These are phyloP conservation scores for Ophiothrix spiculata DNA, from an alignment of 35 echinoderm and acorn worm genomes.

Conservation along the genomic window DNA sequence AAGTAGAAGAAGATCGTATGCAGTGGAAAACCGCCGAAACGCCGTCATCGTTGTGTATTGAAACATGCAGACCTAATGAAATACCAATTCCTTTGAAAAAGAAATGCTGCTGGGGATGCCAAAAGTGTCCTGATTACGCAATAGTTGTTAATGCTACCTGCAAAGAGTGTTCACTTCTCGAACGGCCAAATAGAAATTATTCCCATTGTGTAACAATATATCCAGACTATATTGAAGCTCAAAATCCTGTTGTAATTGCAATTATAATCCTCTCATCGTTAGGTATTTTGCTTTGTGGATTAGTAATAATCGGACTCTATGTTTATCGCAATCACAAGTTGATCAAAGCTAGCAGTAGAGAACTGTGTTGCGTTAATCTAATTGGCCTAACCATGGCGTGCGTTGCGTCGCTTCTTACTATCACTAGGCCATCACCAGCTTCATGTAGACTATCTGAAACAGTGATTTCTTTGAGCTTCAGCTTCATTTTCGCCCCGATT, in stretches of 20 bases:
- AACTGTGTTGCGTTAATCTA: conserved; percentile 42
- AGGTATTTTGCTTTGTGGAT: not conserved
- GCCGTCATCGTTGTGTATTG: conserved; percentile 26
- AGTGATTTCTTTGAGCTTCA: not conserved
- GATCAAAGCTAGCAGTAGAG: conserved; percentile 49
- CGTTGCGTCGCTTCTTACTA: not conserved
- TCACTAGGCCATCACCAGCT: not conserved
- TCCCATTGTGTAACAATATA: not conserved
- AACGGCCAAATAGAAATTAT: conserved; percentile 11
- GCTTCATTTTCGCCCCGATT: not conserved
- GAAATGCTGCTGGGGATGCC: conserved; percentile 40
- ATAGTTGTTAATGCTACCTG: conserved; percentile 16
- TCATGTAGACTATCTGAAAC: not conserved
- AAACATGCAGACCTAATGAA: conserved; percentile 14
- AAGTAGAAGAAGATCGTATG: not conserved
- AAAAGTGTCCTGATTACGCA: not conserved
- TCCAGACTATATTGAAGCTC: not conserved
- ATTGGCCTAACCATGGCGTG: conserved; percentile 16
- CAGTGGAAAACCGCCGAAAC: not conserved
- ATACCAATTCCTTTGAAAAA: not conserved
- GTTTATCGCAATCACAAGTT: conserved; percentile 19
- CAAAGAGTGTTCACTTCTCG: not conserved
- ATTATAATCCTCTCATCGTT: not conserved
- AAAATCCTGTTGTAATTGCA: not conserved
- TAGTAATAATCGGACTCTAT: not conserved